phyloP scores from a whole-genome alignment of 2,797 vertebrate genomes.

The Macrochelys suwanniensis region DNA sequence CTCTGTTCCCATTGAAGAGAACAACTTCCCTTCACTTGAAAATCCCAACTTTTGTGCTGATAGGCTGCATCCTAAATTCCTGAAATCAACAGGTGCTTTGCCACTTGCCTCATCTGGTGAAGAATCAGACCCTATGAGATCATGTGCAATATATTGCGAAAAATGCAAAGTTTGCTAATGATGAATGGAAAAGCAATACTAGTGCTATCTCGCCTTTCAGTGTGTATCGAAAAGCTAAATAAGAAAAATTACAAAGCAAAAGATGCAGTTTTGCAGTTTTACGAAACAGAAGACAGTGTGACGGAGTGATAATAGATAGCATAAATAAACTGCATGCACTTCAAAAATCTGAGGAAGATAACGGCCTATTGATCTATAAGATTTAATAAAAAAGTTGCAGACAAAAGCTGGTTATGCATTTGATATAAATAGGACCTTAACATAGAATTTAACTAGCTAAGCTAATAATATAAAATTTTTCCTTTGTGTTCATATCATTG shows the following conservation, averaged over 20 bases:
- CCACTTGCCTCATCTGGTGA: not conserved
- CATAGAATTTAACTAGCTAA: not conserved
- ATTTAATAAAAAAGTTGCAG: conserved; percentile 43
- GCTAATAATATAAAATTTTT: not conserved
- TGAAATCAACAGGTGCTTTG: not conserved
- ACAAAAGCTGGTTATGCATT: not conserved
- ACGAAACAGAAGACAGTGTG: conserved; percentile 11
- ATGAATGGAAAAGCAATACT: not conserved
- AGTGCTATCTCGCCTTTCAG: not conserved
- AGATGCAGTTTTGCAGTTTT: conserved; percentile 26
- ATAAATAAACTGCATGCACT: conserved; percentile 22
- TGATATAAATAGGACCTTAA: conserved; percentile 2
- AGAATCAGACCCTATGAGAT: not conserved
- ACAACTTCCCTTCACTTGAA: not conserved
- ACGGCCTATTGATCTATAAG: conserved; percentile 1
- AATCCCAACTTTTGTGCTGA: fast-evolving
- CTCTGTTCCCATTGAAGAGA: not conserved
- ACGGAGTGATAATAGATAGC: conserved; percentile 15
- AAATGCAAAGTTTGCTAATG: not conserved
- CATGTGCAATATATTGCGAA: not conserved
- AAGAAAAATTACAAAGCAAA: conserved; percentile 38
- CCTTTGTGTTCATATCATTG: not conserved
- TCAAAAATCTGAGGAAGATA: conserved; percentile 1
- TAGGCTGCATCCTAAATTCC: not conserved
- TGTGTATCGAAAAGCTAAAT: conserved; percentile 27